Percentiles rank a stretch among this genome's conserved stretches.
Conservation (phyloP, 2,888 invertebrate genomes). For the Sinhomidia bicolor region DNA sequence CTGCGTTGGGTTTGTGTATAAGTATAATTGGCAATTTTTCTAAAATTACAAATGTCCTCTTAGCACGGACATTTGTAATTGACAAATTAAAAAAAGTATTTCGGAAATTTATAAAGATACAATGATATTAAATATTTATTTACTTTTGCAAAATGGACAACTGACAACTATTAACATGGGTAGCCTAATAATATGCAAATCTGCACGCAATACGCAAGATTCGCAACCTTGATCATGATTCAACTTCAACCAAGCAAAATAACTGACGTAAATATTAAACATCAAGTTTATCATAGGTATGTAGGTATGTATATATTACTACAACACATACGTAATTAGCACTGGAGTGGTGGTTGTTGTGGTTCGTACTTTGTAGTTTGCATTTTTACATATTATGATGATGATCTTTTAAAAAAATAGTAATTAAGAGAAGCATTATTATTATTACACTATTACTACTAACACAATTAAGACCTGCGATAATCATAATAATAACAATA, state of each 20-base stretch:
- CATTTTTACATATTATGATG: no score
- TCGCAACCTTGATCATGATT: constrained; percentile 54
- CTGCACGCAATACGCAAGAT: background rate
- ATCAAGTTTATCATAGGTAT: no score
- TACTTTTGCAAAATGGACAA: no score
- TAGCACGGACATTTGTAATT: no score
- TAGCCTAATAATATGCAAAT: background rate
- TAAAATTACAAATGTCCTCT: no score
- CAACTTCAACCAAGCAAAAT: constrained; percentile 10
- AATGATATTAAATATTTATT: no score
- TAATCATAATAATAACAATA: constrained; percentile 6
- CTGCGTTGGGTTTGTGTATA: no score
- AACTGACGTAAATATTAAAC: background rate
- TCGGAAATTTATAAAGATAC: no score
- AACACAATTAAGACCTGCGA: constrained; percentile 15
- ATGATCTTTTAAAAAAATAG: constrained; percentile 18
- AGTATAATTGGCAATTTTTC: no score
- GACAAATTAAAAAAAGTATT: no score
- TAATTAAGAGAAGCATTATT: constrained; percentile 56
- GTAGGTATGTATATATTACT: background rate
- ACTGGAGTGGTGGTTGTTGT: background rate
- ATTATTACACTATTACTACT: constrained; percentile 22
- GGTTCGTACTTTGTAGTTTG: background rate
- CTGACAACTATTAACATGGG: no score
- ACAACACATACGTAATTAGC: background rate